phyloP scores from a whole-genome alignment of 64 coral and sea anemone species.

The Montipora cactus region DNA sequence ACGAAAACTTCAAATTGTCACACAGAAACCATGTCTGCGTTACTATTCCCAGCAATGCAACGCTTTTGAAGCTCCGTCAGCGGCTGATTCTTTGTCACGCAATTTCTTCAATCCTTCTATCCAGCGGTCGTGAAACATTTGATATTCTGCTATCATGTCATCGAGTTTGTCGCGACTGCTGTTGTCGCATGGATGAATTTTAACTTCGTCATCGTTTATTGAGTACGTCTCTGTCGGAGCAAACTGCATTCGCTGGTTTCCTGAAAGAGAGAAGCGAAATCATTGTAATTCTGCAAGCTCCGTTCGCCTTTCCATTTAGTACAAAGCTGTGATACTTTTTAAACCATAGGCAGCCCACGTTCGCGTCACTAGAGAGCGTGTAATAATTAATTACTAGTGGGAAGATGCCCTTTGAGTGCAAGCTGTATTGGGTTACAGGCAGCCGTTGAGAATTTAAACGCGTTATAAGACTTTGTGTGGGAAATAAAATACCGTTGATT shows the following conservation, averaged over 20 bases:
- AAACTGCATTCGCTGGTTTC: conserved; percentile 71
- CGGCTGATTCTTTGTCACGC: conserved; percentile 52
- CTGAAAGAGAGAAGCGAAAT: conserved; percentile 4
- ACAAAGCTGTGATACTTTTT: no score
- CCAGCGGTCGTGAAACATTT: conserved; percentile 85
- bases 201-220: conserved; percentile 72
- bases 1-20: not conserved
- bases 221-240: conserved; percentile 39
- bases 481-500: no score
- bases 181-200: conserved; percentile 73
- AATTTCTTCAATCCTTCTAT: conserved; percentile 78
- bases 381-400: no score
- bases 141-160: conserved; percentile 84
- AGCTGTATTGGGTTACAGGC: no score
- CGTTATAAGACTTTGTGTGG: no score
- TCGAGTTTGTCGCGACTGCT: conserved; percentile 55
- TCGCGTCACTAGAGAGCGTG: no score
- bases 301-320: no score
- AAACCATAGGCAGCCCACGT: no score
- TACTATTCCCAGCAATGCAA: not conserved
- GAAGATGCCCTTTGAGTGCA: no score
- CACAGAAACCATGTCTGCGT: not conserved
- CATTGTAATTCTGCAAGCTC: no score
- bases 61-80: not conserved
- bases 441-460: no score